These are phyloP conservation scores for Chaetodon trifascialis DNA, from an alignment of 2,113 vertebrate genomes.

Conservation along the genomic window DNA sequence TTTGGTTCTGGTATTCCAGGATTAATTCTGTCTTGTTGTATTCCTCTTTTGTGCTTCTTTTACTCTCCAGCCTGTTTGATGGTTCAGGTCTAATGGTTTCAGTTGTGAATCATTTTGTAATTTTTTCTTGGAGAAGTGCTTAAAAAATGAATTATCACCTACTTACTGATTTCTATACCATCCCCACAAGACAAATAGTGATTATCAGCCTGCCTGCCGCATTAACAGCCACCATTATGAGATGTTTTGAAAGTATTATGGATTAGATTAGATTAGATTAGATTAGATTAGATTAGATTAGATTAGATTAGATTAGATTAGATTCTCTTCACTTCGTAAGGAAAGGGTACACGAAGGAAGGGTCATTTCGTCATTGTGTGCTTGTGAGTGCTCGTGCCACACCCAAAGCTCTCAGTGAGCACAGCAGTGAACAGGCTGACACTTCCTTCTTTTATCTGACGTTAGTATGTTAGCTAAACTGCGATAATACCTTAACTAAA, in stretches of 20 bases:
- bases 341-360: too few relatives aligned
- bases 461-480: too few relatives aligned
- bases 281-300: too few relatives aligned
- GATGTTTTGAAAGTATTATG: constrained; percentile 13
- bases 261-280: too few relatives aligned
- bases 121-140: not conserved
- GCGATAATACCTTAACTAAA: too few relatives aligned
- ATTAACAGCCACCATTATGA: constrained; percentile 14
- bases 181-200: constrained; percentile 10
- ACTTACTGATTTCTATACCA: not conserved
- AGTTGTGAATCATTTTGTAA: not conserved
- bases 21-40: not conserved
- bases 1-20: not conserved
- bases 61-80: not conserved
- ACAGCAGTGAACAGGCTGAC: too few relatives aligned
- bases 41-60: not conserved
- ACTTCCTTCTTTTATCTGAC: too few relatives aligned
- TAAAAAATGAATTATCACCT: not conserved
- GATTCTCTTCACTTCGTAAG: not conserved
- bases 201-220: not conserved
- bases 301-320: too few relatives aligned
- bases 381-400: too few relatives aligned
- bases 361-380: too few relatives aligned
- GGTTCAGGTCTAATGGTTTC: not conserved
- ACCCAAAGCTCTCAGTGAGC: too few relatives aligned